Conservation (phyloP, 2,113 vertebrate species). For the Pterocles gutturalis region DNA sequence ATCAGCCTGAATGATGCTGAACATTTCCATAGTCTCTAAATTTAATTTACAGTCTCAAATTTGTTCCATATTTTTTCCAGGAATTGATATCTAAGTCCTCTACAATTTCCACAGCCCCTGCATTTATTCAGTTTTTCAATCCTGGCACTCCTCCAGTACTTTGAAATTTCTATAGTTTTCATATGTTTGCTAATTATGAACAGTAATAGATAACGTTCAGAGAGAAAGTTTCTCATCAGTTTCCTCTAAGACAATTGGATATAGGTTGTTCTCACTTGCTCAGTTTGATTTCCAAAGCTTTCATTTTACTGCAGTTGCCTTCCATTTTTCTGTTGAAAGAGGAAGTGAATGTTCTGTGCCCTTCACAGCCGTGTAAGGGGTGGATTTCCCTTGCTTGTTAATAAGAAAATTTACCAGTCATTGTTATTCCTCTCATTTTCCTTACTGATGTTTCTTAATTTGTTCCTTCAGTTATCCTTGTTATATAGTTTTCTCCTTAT, state of each 20-base stretch:
- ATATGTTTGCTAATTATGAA: slow-evolving; percentile 38
- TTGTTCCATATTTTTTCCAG: background rate
- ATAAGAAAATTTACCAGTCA: background rate
- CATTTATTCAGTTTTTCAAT: background rate
- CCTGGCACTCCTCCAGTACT: background rate
- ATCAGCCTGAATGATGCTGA: background rate
- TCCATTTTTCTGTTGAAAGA: background rate
- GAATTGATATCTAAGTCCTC: background rate
- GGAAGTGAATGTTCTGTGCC: background rate
- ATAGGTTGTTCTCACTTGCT: background rate
- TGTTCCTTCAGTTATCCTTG: background rate
- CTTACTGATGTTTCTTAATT: background rate
- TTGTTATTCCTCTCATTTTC: background rate
- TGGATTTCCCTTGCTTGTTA: background rate
- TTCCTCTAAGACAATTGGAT: background rate
- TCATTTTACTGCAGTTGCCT: background rate
- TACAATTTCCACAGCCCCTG: background rate
- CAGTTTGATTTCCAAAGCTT: background rate
- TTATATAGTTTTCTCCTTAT: background rate
- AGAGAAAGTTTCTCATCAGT: background rate
- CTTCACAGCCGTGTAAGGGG: background rate
- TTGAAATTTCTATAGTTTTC: background rate
- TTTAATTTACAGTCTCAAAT: background rate
- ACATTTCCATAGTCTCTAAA: background rate
- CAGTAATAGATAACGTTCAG: background rate